Percentiles rank a stretch among this genome's conserved stretches.
Evolutionary conservation across 2,797 vertebrate species (phyloP).

Genomic region (Eulemur coronatus): DNA sequence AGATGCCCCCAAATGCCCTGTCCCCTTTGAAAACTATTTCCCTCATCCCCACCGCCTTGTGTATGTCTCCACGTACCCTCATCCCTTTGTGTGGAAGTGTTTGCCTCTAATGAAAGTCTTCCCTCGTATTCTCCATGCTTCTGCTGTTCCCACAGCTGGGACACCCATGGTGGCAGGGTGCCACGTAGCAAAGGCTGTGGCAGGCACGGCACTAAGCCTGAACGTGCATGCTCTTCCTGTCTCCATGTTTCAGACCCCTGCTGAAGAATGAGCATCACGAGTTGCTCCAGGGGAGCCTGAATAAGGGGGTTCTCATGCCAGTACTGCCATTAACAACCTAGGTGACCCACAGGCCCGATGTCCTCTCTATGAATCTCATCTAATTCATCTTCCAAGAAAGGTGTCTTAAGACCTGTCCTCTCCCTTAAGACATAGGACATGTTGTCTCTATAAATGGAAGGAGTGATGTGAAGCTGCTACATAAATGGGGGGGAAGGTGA

Average conservation of each 20-base stretch:
- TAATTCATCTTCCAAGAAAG: not conserved
- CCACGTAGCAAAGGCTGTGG: not conserved
- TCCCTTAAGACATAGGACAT: not conserved
- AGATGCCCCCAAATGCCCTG: not conserved
- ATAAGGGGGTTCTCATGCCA: not conserved
- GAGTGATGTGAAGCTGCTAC: not conserved
- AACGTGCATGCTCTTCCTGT: not conserved
- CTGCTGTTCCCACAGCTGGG: not conserved
- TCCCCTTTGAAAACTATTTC: not conserved
- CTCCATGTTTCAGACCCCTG: not conserved
- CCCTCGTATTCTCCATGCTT: not conserved
- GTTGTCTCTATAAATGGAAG: not conserved
- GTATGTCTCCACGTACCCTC: not conserved
- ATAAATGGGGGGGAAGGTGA: not conserved
- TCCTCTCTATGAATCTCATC: not conserved
- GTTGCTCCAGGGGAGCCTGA: not conserved
- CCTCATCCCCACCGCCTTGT: not conserved
- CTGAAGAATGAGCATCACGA: not conserved
- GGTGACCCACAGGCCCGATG: not conserved
- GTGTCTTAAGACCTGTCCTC: not conserved
- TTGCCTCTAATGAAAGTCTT: not conserved
- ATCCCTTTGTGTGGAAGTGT: not conserved
- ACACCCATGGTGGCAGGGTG: not conserved
- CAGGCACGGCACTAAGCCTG: accelerated
- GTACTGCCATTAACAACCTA: not conserved